Conservation (phyloP, 2,113 vertebrate genomes). For the Myotis brandtii region DNA sequence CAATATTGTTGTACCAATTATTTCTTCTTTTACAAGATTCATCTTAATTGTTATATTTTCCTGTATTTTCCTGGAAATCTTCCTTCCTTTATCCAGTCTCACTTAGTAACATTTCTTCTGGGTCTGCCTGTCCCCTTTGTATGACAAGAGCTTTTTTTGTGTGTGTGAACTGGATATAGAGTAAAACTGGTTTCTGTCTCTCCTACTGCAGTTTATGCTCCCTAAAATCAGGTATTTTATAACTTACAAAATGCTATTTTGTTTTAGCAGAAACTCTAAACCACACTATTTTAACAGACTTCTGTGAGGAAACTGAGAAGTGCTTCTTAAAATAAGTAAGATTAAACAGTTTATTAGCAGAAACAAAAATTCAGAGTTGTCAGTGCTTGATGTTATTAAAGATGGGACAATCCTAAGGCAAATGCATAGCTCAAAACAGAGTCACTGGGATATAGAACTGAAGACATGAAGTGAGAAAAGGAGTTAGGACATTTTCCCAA, state of each 20-base stretch:
- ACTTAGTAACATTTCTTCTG: neutral
- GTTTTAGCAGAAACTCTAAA: neutral
- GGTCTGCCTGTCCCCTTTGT: neutral
- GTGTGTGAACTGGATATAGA: neutral
- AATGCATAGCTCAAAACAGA: neutral
- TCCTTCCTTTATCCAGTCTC: neutral
- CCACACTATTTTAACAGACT: neutral
- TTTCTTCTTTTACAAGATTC: conserved; percentile 8
- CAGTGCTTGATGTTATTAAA: neutral
- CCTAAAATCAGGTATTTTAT: neutral
- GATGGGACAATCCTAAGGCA: neutral
- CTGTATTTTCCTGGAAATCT: neutral
- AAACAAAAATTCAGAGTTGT: neutral
- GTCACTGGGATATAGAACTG: neutral
- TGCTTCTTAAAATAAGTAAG: neutral
- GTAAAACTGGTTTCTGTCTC: neutral
- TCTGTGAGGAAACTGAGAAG: neutral
- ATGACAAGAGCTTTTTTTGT: neutral
- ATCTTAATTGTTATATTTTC: neutral
- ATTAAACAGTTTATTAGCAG: neutral
- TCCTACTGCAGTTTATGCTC: neutral
- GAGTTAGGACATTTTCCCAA: neutral
- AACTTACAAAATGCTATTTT: neutral
- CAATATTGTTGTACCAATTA: neutral
- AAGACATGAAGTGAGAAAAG: neutral